Base-by-base conservation (phyloP, 2,113 vertebrate genomes). In the Thamnaconus septentrionalis region DNA sequence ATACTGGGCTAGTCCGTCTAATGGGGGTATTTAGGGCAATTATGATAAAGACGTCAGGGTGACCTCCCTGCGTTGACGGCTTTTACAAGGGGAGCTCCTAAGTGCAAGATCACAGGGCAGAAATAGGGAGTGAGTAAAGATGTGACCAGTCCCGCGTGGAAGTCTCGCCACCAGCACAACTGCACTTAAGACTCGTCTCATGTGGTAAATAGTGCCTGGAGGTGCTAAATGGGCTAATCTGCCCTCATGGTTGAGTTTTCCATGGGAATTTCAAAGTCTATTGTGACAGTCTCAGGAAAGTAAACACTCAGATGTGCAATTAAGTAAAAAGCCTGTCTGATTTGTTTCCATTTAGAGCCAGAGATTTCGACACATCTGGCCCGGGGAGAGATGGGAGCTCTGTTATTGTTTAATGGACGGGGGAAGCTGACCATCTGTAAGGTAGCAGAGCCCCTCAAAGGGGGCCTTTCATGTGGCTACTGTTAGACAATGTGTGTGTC, bases 381-480 rank as follows among this genome's bases (percentile, higher is more conserved):
- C 81, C 74, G 6, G 56, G 69, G 83, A 85, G 86, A 78, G 76
- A 69, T 63, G 7, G 49, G 3, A 69, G 54, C 5, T 64, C 63
- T 68, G 76, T 78, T 88, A 84, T 87, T 87, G 85, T 88, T 92
- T 73, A 76, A 85, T 88, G 83, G 88, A 89, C 48, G 62, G 82
- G 87, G 85, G 89, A 91, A 88, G 82, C 59, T 90, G 84, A 74
- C 91, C 87, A 88, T 92, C 89, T 92, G 84, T 76, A 78, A 85
- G 84, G 90, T 87, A 85, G 84, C 86, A 53, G 72, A 73, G 77
- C 53, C 85, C 83, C 88, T 93, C 88, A 92, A 91, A 93, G 82
- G 69, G 79, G 69, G 84, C n/a, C 89, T 94, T 94, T 92, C 82
- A 93, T 91, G 91, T 92, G 91, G 89, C 88, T 91, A 92, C 84